Evolutionary conservation across 2,888 invertebrate species (phyloP).

Genomic region (Napeogenes sylphis): DNA sequence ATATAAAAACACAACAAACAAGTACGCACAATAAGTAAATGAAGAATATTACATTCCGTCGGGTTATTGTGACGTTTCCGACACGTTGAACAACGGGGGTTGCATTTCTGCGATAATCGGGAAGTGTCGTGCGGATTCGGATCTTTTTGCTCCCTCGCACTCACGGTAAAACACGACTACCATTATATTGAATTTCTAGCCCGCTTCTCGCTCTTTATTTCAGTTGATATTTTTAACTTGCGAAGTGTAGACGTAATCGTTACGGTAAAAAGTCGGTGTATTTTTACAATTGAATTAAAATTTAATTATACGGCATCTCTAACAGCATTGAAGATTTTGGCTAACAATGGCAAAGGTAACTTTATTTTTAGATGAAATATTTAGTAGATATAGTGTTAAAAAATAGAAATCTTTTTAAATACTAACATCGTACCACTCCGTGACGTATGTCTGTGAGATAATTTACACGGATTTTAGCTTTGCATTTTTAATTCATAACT

Average conservation of each 20-base stretch:
- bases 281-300: constrained; percentile 54
- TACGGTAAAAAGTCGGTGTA: constrained; percentile 44
- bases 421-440: constrained; percentile 50
- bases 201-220: constrained; percentile 39
- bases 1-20: neutral
- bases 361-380: constrained; percentile 25
- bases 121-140: constrained; percentile 36
- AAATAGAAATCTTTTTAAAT: constrained; percentile 36
- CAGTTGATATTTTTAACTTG: constrained; percentile 69
- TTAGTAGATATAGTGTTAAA: constrained; percentile 16
- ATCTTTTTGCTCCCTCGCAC: constrained; percentile 44
- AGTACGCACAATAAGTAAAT: neutral
- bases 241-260: constrained; percentile 46
- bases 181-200: constrained; percentile 66
- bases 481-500: neutral
- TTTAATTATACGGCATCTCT: constrained; percentile 23
- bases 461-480: constrained; percentile 7
- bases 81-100: constrained; percentile 41
- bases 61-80: constrained; percentile 30
- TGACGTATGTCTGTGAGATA: constrained; percentile 46
- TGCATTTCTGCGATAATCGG: constrained; percentile 43
- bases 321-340: constrained; percentile 25
- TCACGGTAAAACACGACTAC: constrained; percentile 35
- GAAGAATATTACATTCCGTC: constrained; percentile 19
- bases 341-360: constrained; percentile 68